phyloP scores from a whole-genome alignment of 2,888 invertebrate species.

The Philhelius pedissequus region DNA sequence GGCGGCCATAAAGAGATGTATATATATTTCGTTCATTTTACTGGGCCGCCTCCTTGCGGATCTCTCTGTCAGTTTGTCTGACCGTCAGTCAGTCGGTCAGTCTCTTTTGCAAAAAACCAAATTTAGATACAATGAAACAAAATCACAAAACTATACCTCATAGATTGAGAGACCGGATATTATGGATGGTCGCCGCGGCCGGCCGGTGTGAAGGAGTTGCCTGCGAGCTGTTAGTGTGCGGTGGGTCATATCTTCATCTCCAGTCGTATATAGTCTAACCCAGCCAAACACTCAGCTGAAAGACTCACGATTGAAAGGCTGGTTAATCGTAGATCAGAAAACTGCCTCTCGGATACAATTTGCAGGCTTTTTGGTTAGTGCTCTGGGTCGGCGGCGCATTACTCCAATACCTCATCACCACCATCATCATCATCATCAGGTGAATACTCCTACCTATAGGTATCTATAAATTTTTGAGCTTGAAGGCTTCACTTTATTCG shows the following conservation, averaged over 20 bases:
- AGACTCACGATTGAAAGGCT: constrained; percentile 40
- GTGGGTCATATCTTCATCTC: constrained; percentile 64
- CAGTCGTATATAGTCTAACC: neutral
- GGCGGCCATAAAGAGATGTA: constrained; percentile 27
- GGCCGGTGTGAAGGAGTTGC: constrained; percentile 61
- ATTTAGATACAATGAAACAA: constrained; percentile 56
- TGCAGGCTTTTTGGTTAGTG: constrained; percentile 48
- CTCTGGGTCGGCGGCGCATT: constrained; percentile 39
- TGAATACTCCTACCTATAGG: neutral
- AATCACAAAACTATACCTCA: constrained; percentile 1
- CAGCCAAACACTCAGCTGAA: constrained; percentile 7
- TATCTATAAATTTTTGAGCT: neutral
- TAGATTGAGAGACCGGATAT: constrained; percentile 54
- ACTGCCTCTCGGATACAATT: constrained; percentile 55
- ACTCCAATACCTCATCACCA: constrained; percentile 40
- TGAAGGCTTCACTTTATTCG: constrained; percentile 17
- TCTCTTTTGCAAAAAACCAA: constrained; percentile 31
- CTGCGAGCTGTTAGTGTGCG: constrained; percentile 57
- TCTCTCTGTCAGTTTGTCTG: constrained; percentile 29
- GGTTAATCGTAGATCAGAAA: constrained; percentile 64
- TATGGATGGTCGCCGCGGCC: too few relatives aligned
- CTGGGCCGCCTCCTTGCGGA: constrained; percentile 39
- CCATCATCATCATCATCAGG: constrained; percentile 33
- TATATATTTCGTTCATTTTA: constrained; percentile 48
- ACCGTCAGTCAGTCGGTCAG: constrained; percentile 4